A percentile compares a stretch with the other conserved stretches of the same genome.
phyloP scores from a whole-genome alignment of 2,888 invertebrate species.

The Colostygia pectinataria region DNA sequence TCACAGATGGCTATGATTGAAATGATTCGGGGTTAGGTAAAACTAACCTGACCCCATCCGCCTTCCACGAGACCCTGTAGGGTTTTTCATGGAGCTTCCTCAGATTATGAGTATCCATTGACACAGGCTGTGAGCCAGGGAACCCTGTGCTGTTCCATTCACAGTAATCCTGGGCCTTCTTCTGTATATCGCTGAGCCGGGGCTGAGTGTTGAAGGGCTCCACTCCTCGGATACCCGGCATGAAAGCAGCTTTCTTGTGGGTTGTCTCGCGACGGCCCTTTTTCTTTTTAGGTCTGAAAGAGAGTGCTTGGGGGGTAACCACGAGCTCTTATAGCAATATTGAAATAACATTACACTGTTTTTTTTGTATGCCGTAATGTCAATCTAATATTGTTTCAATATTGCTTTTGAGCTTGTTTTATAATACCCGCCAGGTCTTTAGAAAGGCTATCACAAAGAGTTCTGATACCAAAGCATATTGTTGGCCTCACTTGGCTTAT shows the following conservation, averaged over 20 bases:
- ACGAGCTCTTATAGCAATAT: too few relatives aligned
- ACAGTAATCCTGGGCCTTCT: constrained; percentile 89
- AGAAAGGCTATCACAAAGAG: too few relatives aligned
- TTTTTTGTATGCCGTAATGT: too few relatives aligned
- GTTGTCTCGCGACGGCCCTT: constrained; percentile 80
- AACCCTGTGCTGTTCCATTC: constrained; percentile 91
- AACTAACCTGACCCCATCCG: constrained; percentile 95
- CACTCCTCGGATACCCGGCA: constrained; percentile 94
- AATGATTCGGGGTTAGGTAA: too few relatives aligned
- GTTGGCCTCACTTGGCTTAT: too few relatives aligned
- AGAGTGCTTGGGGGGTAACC: too few relatives aligned
- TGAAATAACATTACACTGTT: too few relatives aligned
- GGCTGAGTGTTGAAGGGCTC: constrained; percentile 85
- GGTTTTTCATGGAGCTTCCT: constrained; percentile 88
- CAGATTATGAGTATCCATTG: constrained; percentile 94
- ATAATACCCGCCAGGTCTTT: too few relatives aligned
- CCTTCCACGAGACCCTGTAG: constrained; percentile 99
- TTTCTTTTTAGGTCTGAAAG: constrained; percentile 33
- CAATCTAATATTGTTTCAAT: too few relatives aligned
- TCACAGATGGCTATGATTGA: too few relatives aligned
- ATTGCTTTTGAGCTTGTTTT: too few relatives aligned
- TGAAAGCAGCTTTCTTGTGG: constrained; percentile 88
- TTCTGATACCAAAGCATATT: too few relatives aligned
- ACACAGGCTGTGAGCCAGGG: constrained; percentile 98
- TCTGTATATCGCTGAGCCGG: constrained; percentile 86